A percentile compares a stretch with the other conserved stretches of the same genome.
Conservation (phyloP, 2,888 invertebrate species). For the Pegoplata infirma region DNA sequence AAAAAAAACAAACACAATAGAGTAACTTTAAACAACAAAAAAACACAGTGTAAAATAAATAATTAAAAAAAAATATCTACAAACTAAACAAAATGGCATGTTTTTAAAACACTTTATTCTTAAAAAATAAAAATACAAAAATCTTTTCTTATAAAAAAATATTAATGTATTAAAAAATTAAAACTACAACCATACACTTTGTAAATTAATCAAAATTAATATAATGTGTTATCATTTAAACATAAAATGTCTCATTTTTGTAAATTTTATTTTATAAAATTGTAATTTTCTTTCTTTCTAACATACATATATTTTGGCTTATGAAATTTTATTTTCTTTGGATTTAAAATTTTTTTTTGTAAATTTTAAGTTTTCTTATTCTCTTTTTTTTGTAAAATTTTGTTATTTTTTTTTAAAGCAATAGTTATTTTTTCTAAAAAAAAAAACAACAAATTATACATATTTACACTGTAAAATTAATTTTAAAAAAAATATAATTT, state of each 20-base stretch:
- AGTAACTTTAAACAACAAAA: too few species aligned
- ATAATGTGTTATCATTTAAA: conserved; percentile 26
- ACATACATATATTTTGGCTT: conserved; percentile 6
- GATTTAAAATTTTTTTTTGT: neutral
- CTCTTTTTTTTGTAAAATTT: conserved; percentile 16
- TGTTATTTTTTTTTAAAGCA: conserved; percentile 25
- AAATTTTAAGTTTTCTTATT: conserved; percentile 22
- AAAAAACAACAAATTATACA: conserved; percentile 10
- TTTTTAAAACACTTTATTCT: conserved; percentile 37
- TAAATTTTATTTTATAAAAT: conserved; percentile 33
- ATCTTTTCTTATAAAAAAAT: conserved; percentile 12
- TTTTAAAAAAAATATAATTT: conserved; percentile 29
- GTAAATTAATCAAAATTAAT: conserved; percentile 59
- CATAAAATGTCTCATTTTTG: conserved; percentile 9
- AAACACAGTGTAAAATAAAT: conserved; percentile 37
- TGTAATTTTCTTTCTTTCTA: conserved; percentile 11
- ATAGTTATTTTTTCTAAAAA: conserved; percentile 3
- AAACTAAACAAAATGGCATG: conserved; percentile 33
- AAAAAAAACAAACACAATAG: conserved; percentile 21
- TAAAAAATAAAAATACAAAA: neutral
- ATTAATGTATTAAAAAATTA: conserved; percentile 18
- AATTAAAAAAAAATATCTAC: neutral
- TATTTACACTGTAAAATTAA: conserved; percentile 29
- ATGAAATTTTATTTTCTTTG: conserved; percentile 25
- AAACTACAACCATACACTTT: conserved; percentile 34